A percentile compares a stretch with the other conserved stretches of the same genome.
These are phyloP conservation scores for Choreutis nemorana DNA, from an alignment of 2,888 invertebrate genomes.

Conservation along the genomic window DNA sequence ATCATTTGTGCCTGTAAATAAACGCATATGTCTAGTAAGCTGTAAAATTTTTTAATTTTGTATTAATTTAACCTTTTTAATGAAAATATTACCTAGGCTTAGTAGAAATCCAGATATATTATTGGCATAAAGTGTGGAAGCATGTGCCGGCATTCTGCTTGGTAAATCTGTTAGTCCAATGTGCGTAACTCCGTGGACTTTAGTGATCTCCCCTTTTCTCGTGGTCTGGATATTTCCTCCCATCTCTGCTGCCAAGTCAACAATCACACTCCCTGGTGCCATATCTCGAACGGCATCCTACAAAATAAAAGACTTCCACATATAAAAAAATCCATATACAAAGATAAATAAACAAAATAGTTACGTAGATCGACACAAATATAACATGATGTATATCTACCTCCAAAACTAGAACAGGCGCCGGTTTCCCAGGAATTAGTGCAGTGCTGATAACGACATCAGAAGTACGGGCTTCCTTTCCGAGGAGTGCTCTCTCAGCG, in stretches of 20 bases:
- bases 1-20: constrained; percentile 72
- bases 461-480: constrained; percentile 84
- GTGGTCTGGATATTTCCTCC: constrained; percentile 89
- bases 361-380: constrained; percentile 1
- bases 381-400: no score
- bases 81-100: constrained; percentile 70
- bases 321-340: no score
- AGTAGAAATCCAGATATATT: constrained; percentile 88
- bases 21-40: background rate
- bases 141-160: constrained; percentile 84
- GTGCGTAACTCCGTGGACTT: constrained; percentile 82
- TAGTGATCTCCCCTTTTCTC: constrained; percentile 76
- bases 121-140: constrained; percentile 88
- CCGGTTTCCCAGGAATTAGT: constrained; percentile 86
- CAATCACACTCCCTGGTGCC: constrained; percentile 90
- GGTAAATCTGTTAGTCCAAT: constrained; percentile 87
- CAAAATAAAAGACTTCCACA: constrained; percentile 1
- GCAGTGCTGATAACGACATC: constrained; percentile 91
- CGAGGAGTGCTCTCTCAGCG: constrained; percentile 86
- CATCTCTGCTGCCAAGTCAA: constrained; percentile 88
- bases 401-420: constrained; percentile 81
- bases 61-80: background rate
- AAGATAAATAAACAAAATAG: background rate
- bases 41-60: background rate
- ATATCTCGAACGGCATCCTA: constrained; percentile 80